Percentiles rank a stretch among this genome's conserved stretches.
These are phyloP conservation scores for Caradrina clavipalpis DNA, from an alignment of 2,888 invertebrate species.

Conservation along the genomic window DNA sequence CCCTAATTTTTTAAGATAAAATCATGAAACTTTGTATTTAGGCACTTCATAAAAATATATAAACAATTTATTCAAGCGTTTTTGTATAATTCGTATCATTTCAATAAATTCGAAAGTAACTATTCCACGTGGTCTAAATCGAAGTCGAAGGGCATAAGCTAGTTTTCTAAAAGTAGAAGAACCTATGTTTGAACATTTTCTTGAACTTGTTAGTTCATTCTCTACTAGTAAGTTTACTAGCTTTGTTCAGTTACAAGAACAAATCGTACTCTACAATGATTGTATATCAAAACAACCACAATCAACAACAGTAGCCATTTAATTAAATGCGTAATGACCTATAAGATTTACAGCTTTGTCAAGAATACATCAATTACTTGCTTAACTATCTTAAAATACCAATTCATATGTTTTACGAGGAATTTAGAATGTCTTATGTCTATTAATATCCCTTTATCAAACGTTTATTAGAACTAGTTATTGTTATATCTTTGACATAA, in stretches of 20 bases:
- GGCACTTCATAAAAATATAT: too few species aligned
- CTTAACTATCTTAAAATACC: conserved; percentile 26
- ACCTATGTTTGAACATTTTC: neutral
- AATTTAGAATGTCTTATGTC: conserved; percentile 34
- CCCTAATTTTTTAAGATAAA: too few species aligned
- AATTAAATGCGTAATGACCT: conserved; percentile 43
- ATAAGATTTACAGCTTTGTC: conserved; percentile 32
- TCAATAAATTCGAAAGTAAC: too few species aligned
- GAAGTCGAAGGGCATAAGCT: too few species aligned
- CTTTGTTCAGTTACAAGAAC: neutral
- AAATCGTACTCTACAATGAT: neutral
- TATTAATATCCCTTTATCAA: conserved; percentile 33
- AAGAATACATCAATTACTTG: conserved; percentile 44
- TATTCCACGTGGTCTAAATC: too few species aligned
- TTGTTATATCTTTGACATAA: neutral
- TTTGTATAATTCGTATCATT: too few species aligned
- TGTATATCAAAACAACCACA: conserved; percentile 23
- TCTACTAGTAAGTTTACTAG: neutral
- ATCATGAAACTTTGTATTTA: too few species aligned
- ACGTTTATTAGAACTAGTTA: conserved; percentile 30
- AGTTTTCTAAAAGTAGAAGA: neutral
- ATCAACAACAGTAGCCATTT: conserved; percentile 25
- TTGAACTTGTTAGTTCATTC: neutral
- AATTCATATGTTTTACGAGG: conserved; percentile 36
- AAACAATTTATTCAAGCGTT: too few species aligned